These are phyloP conservation scores for Myiotriccus ornatus DNA, from an alignment of 2,797 vertebrate species.

Conservation along the genomic window DNA sequence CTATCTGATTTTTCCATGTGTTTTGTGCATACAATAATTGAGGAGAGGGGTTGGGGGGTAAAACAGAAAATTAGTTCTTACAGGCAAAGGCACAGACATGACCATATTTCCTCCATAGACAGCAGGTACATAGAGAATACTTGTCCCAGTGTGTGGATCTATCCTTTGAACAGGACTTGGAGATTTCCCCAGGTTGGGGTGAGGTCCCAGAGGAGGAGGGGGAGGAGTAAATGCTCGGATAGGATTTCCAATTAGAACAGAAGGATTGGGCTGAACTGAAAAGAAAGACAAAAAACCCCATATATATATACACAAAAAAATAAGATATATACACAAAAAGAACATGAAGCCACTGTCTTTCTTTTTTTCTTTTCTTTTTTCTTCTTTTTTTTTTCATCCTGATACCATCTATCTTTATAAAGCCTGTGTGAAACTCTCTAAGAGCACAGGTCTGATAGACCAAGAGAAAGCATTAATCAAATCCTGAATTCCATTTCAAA, in stretches of 20 bases:
- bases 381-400: not conserved
- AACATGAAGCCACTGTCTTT: not conserved
- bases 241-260: slow-evolving; percentile 96
- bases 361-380: not conserved
- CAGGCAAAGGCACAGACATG: slow-evolving; percentile 97
- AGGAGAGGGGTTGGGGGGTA: too few species aligned
- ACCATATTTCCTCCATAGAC: slow-evolving; percentile 99
- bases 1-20: not conserved
- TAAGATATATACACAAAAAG: not conserved
- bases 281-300: slow-evolving; percentile 40
- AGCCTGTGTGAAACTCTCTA: not conserved
- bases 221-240: slow-evolving; percentile 95
- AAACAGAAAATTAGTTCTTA: slow-evolving; percentile 75
- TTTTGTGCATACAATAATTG: not conserved
- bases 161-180: slow-evolving; percentile 98
- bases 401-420: not conserved
- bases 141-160: slow-evolving; percentile 95
- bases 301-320: slow-evolving; percentile 2
- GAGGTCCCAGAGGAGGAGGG: slow-evolving; percentile 87
- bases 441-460: not conserved
- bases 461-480: not conserved
- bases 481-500: not conserved
- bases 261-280: slow-evolving; percentile 92
- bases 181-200: slow-evolving; percentile 91
- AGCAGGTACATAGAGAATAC: slow-evolving; percentile 97